phyloP scores from a whole-genome alignment of 2,797 vertebrate genomes.

The Vipera latastei region DNA sequence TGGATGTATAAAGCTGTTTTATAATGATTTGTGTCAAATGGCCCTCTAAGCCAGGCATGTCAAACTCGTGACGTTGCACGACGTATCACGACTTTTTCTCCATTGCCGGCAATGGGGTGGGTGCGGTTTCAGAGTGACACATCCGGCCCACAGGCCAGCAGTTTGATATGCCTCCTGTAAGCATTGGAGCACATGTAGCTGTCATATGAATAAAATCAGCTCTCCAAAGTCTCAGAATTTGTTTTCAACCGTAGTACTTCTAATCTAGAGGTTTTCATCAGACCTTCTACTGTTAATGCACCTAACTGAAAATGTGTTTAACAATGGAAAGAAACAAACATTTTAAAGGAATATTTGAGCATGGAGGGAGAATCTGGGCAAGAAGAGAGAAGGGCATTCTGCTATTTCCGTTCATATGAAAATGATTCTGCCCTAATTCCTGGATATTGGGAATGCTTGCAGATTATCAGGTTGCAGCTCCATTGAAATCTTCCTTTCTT shows the following conservation, averaged over 20 bases:
- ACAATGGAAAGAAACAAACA: neutral
- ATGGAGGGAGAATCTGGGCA: neutral
- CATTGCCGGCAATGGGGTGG: no score
- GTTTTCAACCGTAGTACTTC: neutral
- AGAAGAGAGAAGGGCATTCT: neutral
- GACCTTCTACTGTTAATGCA: neutral
- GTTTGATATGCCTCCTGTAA: no score
- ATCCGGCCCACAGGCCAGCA: no score
- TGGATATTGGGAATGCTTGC: neutral
- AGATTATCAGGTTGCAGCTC: neutral
- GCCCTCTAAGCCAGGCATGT: no score
- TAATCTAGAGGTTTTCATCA: neutral
- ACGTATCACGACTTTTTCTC: no score
- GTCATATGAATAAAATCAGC: neutral
- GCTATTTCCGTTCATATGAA: neutral
- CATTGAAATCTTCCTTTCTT: neutral
- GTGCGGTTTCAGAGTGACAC: no score
- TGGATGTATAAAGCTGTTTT: neutral
- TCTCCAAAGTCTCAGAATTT: neutral
- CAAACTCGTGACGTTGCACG: no score
- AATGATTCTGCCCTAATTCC: neutral
- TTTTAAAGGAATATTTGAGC: neutral
- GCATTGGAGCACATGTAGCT: neutral
- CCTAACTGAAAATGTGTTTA: neutral
- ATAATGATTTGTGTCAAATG: neutral